These are phyloP conservation scores for Sebastes nivosus DNA, from an alignment of 2,797 vertebrate genomes.

Conservation along the genomic window DNA sequence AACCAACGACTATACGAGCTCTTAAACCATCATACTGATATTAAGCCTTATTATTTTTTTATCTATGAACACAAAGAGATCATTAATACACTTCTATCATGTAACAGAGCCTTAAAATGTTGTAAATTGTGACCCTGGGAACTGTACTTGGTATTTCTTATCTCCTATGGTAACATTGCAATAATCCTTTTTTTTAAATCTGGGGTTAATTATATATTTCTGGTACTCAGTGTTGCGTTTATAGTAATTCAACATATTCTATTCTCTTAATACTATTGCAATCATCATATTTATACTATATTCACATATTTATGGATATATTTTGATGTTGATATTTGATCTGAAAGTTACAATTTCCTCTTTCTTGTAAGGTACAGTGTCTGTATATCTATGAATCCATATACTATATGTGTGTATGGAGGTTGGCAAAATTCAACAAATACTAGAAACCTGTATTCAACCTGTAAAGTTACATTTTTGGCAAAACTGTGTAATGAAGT, in stretches of 20 bases:
- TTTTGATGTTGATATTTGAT: neutral
- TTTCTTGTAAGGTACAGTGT: neutral
- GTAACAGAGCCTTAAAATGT: neutral
- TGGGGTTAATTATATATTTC: neutral
- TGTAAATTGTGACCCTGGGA: neutral
- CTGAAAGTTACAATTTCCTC: neutral
- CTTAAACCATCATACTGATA: conserved; percentile 26
- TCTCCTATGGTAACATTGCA: neutral
- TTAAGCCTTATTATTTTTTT: conserved; percentile 19
- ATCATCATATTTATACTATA: neutral
- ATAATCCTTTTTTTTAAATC: neutral
- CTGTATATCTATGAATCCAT: neutral
- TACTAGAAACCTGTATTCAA: neutral
- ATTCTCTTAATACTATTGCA: neutral
- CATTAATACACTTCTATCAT: neutral
- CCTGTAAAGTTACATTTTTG: neutral
- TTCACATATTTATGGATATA: neutral
- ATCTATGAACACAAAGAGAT: neutral
- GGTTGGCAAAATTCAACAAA: neutral
- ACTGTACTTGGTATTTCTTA: neutral
- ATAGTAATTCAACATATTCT: neutral
- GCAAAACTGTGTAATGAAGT: neutral
- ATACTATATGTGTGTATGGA: neutral
- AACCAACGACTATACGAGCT: conserved; percentile 20
- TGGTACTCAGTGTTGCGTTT: neutral